These are phyloP conservation scores for Taenaris catops DNA, from an alignment of 2,888 invertebrate species.

Conservation along the genomic window DNA sequence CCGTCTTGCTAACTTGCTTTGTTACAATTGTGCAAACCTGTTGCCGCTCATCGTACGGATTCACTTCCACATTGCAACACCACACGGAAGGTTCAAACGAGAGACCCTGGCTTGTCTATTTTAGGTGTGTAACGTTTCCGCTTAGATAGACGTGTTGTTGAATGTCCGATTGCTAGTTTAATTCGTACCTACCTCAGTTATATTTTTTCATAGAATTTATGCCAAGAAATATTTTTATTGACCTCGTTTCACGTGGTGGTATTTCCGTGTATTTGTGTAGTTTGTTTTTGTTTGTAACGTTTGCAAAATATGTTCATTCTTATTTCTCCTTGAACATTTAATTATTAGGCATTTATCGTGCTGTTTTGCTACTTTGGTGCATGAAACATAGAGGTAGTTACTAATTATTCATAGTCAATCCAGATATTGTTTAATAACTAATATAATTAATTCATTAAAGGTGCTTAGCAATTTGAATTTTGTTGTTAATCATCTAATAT, in stretches of 20 bases:
- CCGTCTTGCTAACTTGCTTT: conserved; percentile 33
- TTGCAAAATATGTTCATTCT: conserved; percentile 5
- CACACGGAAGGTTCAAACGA: conserved; percentile 51
- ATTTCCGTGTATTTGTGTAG: conserved; percentile 38
- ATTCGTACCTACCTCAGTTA: conserved; percentile 14
- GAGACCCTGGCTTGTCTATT: conserved; percentile 68
- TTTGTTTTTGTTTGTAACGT: conserved; percentile 29
- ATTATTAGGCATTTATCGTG: too few species aligned
- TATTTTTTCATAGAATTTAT: conserved; percentile 31
- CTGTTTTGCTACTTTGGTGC: too few species aligned
- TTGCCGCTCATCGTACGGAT: conserved; percentile 28
- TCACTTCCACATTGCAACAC: conserved; percentile 48
- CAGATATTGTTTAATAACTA: too few species aligned
- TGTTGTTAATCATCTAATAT: too few species aligned
- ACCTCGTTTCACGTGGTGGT: conserved; percentile 40
- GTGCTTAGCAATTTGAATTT: too few species aligned
- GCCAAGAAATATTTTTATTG: conserved; percentile 39
- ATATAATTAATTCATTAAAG: too few species aligned
- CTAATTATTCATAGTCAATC: too few species aligned
- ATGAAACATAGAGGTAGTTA: too few species aligned
- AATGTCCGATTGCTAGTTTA: conserved; percentile 22
- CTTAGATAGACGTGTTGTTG: conserved; percentile 36
- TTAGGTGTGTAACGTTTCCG: conserved; percentile 61
- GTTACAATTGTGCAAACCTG: conserved; percentile 39
- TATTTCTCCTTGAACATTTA: conserved; percentile 10